A percentile compares a stretch with the other conserved stretches of the same genome.
Conservation (phyloP, 2,113 vertebrate species). For the Typhlomys cinereus region DNA sequence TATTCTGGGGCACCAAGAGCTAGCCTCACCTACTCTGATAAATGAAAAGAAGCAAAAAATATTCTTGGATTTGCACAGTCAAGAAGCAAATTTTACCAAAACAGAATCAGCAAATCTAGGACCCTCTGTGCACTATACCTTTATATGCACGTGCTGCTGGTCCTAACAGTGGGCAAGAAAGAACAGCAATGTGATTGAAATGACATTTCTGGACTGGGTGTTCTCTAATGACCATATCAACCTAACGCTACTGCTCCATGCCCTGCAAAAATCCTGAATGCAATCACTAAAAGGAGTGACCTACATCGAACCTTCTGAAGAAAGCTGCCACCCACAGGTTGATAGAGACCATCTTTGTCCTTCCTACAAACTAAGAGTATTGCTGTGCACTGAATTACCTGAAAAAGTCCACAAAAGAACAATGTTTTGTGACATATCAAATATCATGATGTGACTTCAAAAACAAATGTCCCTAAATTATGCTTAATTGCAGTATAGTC, state of each 20-base stretch:
- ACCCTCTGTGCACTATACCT: neutral
- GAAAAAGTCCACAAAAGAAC: constrained; percentile 9
- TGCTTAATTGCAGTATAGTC: neutral
- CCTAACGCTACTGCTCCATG: neutral
- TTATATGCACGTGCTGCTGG: neutral
- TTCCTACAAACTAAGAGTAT: neutral
- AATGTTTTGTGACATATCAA: neutral
- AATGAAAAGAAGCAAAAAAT: constrained; percentile 31
- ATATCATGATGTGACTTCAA: neutral
- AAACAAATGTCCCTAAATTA: neutral
- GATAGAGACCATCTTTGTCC: neutral
- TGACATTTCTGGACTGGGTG: neutral
- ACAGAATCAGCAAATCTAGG: neutral
- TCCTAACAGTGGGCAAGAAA: neutral
- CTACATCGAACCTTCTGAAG: neutral
- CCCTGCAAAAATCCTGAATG: neutral
- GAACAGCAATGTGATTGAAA: neutral
- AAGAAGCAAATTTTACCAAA: constrained; percentile 11
- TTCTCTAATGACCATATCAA: neutral
- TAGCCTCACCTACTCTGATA: neutral
- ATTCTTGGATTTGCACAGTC: constrained; percentile 7
- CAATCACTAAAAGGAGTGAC: neutral
- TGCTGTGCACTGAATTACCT: neutral
- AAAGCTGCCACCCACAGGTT: neutral
- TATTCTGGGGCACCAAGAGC: neutral